Evolutionary conservation across 2,113 vertebrate genomes (phyloP).

Genomic region (Coturnix japonica): DNA sequence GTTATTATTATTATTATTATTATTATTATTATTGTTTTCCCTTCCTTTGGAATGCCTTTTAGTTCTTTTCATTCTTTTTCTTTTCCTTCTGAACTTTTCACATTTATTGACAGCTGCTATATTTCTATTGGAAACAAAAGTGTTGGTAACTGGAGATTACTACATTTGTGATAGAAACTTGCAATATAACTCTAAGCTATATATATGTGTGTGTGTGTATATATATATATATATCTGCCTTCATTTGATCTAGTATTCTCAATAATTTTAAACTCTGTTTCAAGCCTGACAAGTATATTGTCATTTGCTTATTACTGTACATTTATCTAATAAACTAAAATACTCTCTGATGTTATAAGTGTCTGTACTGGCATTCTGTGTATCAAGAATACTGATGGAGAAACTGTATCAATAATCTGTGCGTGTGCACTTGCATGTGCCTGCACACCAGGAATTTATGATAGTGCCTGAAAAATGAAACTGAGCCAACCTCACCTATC

Average conservation of each 20-base stretch:
- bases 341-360: not conserved
- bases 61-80: not conserved
- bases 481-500: not conserved
- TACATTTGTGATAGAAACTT: not conserved
- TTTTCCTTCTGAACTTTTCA: not conserved
- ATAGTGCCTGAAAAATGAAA: not conserved
- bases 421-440: rapidly evolving
- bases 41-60: not conserved
- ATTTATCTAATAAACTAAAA: not conserved
- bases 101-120: constrained; percentile 37
- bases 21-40: not conserved
- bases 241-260: not conserved
- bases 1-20: not conserved
- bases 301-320: not conserved
- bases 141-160: not conserved
- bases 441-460: not conserved
- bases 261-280: not conserved
- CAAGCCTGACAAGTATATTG: not conserved
- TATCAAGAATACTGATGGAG: not conserved
- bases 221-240: not conserved
- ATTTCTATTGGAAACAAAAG: constrained; percentile 41
- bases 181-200: not conserved
- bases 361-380: not conserved
- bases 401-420: not conserved
- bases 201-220: no score